Conservation (phyloP, 1,140 invertebrate species). For the Trichomalopsis sarcophagae region DNA sequence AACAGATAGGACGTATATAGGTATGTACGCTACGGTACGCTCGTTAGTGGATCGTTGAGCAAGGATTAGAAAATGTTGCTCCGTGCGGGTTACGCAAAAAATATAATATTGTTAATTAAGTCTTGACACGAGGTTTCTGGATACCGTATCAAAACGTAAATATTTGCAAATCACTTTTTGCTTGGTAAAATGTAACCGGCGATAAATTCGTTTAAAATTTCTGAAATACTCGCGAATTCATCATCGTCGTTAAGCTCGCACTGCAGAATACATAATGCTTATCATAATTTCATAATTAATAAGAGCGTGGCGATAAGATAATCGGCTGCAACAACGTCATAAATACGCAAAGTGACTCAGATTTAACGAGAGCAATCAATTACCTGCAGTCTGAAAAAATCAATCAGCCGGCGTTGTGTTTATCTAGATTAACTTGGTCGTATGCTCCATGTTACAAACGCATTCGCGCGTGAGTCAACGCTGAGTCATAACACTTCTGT, state of each 20-base stretch:
- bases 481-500: constrained; percentile 1
- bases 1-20: neutral
- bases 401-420: constrained; percentile 6
- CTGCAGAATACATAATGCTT: neutral
- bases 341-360: constrained; percentile 19
- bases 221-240: neutral
- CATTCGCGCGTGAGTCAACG: neutral
- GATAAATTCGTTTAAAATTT: neutral
- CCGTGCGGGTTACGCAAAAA: neutral
- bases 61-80: neutral
- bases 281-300: constrained; percentile 27
- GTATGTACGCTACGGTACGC: neutral
- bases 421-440: constrained; percentile 27
- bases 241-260: neutral
- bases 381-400: constrained; percentile 8
- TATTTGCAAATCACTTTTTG: neutral
- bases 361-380: constrained; percentile 29
- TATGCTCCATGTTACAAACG: constrained; percentile 14
- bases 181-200: neutral
- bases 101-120: constrained; percentile 5
- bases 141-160: neutral
- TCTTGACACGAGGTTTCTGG: neutral
- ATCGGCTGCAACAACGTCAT: neutral
- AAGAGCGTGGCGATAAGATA: constrained; percentile 12
- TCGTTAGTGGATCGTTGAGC: neutral